Base-by-base conservation (phyloP, 1,140 invertebrate species). In the Euwallacea similis region DNA sequence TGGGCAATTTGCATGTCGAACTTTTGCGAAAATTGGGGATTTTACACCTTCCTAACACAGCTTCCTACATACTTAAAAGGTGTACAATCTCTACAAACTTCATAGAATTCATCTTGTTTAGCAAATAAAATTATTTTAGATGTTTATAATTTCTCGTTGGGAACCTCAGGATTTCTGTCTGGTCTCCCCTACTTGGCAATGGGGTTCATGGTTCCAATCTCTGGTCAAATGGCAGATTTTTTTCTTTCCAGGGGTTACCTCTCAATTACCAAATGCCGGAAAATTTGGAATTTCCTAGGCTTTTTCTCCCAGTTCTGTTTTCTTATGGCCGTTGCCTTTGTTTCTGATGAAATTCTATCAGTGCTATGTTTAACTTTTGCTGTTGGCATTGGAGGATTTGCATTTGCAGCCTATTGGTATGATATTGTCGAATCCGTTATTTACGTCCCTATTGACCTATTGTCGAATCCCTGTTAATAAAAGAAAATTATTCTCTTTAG, bases 41-140 rank as follows among this genome's bases (percentile, higher is more conserved):
- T 93, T 77, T 96, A 94, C 83, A 96, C 92, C 6, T 85, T 98
- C 56, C 84, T 98, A 58, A 95, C 93, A 0, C 89, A 95, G 80
- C 88, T 98, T 73, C 96, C 96, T 0, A 91, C 88, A 0, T 98
- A 95, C 77, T 89, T 98, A 85, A 89, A 89, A 84, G 91, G 91
- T 92, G 21, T 33, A 33, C 21, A 33, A 33, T 33, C 21, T 33
- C 47, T 50, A 15, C 10, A 56, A 56, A 56, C 55, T 11, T 56
- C 9, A 16, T 4, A 13, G 9, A 2, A 9, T 56, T 56, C 11
- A 13, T 56, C 1, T 10, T 6, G 16, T 10, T 15, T 6, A 56
- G 2, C 8, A 56, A 56, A 2, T 4, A 15, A 13, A 11, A 9
- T 15, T 3, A 33, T 84, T 85, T 53, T 79, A 92, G 91, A 93